Percentiles rank a stretch among this genome's conserved stretches.
These are phyloP conservation scores for Heliothis subflexa DNA, from an alignment of 1,140 invertebrate genomes.

Conservation along the genomic window DNA sequence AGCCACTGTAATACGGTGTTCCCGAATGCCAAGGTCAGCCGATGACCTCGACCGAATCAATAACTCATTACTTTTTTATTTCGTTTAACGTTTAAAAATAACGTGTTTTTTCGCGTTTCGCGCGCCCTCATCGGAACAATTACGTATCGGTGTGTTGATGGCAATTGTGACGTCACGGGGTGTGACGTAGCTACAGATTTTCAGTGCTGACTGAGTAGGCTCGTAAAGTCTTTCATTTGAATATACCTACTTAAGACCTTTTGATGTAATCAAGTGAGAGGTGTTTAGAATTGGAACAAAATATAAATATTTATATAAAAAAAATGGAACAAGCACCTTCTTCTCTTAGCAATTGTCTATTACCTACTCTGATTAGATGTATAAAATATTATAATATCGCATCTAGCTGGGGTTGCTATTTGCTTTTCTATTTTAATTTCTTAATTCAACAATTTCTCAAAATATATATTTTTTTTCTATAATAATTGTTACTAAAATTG, in stretches of 20 bases:
- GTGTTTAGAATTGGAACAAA: too few species aligned
- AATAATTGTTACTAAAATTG: too few species aligned
- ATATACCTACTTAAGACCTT: not conserved
- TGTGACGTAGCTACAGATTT: not conserved
- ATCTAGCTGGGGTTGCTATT: too few species aligned
- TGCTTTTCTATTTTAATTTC: too few species aligned
- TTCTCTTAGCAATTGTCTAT: too few species aligned
- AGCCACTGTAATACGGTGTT: conserved; percentile 52
- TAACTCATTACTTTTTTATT: conserved; percentile 72
- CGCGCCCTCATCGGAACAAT: conserved; percentile 53
- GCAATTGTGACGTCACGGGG: conserved; percentile 55
- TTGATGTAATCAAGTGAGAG: too few species aligned
- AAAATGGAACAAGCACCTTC: too few species aligned
- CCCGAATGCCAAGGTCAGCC: conserved; percentile 52
- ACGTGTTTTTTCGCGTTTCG: conserved; percentile 59
- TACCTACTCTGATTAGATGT: too few species aligned
- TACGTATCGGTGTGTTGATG: conserved; percentile 57
- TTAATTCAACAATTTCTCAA: too few species aligned
- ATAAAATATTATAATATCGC: too few species aligned
- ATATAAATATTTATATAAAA: too few species aligned
- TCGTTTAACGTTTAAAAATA: conserved; percentile 67
- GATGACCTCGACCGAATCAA: conserved; percentile 62
- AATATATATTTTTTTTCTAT: too few species aligned
- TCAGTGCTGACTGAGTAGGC: not conserved
- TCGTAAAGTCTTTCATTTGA: not conserved